These are phyloP conservation scores for Caloenas nicobarica DNA, from an alignment of 2,113 vertebrate species.

Conservation along the genomic window DNA sequence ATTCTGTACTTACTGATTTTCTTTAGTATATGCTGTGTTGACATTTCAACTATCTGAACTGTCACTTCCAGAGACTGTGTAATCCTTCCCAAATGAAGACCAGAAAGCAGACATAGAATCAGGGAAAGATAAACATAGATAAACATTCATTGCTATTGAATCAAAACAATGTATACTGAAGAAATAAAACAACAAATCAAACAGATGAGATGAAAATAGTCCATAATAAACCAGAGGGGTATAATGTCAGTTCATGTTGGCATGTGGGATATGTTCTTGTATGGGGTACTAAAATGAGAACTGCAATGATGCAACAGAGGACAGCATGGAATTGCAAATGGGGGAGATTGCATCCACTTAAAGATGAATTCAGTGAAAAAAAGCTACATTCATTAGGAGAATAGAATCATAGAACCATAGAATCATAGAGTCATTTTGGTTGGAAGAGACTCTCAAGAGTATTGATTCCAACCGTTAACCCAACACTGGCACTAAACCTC, in stretches of 20 bases:
- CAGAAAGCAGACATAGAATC: neutral
- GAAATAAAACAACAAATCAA: neutral
- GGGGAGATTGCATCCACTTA: neutral
- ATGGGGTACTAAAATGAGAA: neutral
- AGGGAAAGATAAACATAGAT: constrained; percentile 6
- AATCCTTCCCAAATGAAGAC: neutral
- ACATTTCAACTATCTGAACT: neutral
- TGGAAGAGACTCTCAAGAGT: too few species aligned
- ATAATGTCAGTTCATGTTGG: neutral
- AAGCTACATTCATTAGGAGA: neutral
- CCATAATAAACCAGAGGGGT: neutral
- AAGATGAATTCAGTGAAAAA: neutral
- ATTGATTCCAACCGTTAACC: too few species aligned
- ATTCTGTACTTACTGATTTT: constrained; percentile 36
- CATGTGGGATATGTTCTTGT: neutral
- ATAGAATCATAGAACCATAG: too few species aligned
- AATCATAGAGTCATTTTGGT: too few species aligned
- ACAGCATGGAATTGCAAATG: neutral
- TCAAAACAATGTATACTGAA: neutral
- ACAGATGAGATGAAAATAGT: neutral
- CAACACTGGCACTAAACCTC: too few species aligned
- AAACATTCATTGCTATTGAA: neutral
- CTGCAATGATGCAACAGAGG: neutral
- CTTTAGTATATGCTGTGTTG: neutral
- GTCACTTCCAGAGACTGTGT: neutral